phyloP scores from a whole-genome alignment of 2,113 vertebrate species.

The Odontophorus gujanensis region DNA sequence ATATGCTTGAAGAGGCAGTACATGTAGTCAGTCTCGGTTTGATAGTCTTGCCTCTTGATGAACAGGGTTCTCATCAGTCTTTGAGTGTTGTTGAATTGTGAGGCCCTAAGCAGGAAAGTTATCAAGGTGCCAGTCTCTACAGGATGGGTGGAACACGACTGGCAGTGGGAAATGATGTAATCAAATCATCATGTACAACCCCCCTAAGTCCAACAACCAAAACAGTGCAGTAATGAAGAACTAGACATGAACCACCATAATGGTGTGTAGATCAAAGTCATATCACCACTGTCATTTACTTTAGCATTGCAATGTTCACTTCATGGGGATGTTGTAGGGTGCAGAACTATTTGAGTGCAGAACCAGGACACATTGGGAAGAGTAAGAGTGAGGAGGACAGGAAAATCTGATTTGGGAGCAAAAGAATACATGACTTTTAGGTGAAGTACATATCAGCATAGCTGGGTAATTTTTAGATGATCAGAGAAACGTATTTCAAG shows the following conservation, averaged over 20 bases:
- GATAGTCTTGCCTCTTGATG: not conserved
- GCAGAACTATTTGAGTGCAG: fast-evolving
- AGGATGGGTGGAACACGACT: not conserved
- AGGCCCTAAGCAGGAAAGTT: not conserved
- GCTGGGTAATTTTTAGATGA: not conserved
- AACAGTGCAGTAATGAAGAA: not conserved
- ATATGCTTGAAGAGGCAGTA: not conserved
- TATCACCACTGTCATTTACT: not conserved
- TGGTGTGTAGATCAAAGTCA: not conserved
- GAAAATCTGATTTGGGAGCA: not conserved
- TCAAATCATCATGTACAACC: not conserved
- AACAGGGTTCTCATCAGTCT: not conserved
- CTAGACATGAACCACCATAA: not conserved
- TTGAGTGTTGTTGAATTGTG: not conserved
- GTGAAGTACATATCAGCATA: not conserved
- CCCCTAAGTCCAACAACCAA: not conserved
- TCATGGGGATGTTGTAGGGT: not conserved
- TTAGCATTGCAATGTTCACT: not conserved
- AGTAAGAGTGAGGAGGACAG: not conserved
- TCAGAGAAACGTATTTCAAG: not conserved
- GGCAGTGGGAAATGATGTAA: not conserved
- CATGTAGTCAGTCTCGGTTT: not conserved
- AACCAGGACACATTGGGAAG: not conserved
- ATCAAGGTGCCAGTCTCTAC: not conserved
- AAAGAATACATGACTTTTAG: not conserved